Evolutionary conservation across 2,797 vertebrate genomes (phyloP).

Genomic region (Mastacembelus armatus): DNA sequence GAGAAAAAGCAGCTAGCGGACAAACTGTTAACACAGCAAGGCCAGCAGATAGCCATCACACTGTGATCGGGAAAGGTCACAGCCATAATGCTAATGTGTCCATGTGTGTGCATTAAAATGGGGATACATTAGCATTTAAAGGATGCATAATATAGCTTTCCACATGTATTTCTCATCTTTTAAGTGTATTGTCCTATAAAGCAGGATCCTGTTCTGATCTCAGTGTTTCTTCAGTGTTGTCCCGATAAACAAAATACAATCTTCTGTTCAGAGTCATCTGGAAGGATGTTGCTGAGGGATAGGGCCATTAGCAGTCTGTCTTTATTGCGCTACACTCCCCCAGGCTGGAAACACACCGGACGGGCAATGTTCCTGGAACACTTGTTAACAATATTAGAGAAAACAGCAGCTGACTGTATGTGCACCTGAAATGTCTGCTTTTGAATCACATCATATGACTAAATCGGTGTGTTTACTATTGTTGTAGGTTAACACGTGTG

Average conservation of each 20-base stretch:
- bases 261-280: constrained; percentile 3
- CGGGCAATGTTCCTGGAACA: background rate
- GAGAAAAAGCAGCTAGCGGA: constrained; percentile 41
- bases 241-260: constrained; percentile 17
- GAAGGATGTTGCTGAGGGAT: constrained; percentile 7
- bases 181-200: constrained; percentile 11
- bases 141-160: background rate
- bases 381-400: background rate
- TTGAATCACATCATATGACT: background rate
- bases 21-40: constrained; percentile 69
- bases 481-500: background rate
- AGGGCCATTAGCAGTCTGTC: constrained; percentile 20
- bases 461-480: background rate
- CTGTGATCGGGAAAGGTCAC: constrained; percentile 60
- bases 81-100: constrained; percentile 42
- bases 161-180: background rate
- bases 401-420: background rate
- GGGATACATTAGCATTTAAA: constrained; percentile 24
- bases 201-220: background rate
- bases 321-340: constrained; percentile 1
- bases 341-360: constrained; percentile 23
- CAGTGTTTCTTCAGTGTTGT: constrained; percentile 11
- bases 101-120: background rate
- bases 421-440: background rate
- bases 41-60: constrained; percentile 71